These are phyloP conservation scores for Platyscapa corneri DNA, from an alignment of 1,140 invertebrate genomes.

Conservation along the genomic window DNA sequence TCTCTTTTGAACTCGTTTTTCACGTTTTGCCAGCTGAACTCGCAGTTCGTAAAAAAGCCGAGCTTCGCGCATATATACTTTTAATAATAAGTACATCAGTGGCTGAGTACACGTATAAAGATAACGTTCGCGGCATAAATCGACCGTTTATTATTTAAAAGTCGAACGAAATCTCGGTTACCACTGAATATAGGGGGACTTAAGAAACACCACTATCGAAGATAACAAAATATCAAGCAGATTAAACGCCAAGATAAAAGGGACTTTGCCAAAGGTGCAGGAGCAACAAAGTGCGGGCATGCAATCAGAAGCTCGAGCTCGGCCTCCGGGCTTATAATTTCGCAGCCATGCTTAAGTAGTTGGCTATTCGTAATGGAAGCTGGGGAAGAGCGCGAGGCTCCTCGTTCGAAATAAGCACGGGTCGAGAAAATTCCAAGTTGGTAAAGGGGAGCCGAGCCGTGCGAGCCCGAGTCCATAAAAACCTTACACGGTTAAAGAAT, in stretches of 20 bases:
- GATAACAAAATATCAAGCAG: background rate
- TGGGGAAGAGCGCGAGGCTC: background rate
- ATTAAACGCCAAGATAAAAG: too few relatives aligned
- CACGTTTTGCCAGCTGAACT: background rate
- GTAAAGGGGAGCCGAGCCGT: background rate
- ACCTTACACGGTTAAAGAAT: conserved; percentile 16
- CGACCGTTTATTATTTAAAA: too few relatives aligned
- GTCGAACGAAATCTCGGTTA: background rate
- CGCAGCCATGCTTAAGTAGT: background rate
- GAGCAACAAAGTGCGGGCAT: background rate
- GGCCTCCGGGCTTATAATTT: background rate
- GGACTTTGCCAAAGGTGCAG: too few relatives aligned
- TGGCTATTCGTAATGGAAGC: background rate
- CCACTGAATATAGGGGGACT: background rate
- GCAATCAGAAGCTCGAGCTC: background rate
- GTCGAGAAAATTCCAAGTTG: background rate
- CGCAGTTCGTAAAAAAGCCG: background rate
- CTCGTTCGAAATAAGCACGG: background rate
- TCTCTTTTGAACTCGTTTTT: background rate
- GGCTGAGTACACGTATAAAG: background rate
- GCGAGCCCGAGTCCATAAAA: background rate
- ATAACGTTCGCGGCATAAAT: too few relatives aligned
- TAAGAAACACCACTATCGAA: background rate
- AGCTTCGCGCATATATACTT: background rate
- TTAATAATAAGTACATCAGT: background rate